These are phyloP conservation scores for Amphiprion clarkii DNA, from an alignment of 2,797 vertebrate genomes.

Conservation along the genomic window DNA sequence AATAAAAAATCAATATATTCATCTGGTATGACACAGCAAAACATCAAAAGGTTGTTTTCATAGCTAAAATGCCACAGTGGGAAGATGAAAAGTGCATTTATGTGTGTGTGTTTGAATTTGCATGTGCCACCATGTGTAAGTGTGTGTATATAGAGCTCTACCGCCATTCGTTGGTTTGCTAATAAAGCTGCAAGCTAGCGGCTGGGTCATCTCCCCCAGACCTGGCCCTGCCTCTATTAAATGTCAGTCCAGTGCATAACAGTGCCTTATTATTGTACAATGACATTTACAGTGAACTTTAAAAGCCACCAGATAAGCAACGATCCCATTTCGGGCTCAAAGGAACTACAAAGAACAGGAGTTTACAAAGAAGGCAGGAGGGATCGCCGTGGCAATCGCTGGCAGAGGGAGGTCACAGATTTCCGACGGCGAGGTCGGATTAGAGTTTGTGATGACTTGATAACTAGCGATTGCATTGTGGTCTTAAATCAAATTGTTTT, in stretches of 20 bases:
- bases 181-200: constrained; percentile 71
- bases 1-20: neutral
- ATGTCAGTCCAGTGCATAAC: constrained; percentile 84
- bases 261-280: constrained; percentile 84
- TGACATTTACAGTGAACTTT: constrained; percentile 90
- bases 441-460: constrained; percentile 32
- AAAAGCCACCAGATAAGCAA: constrained; percentile 86
- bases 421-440: constrained; percentile 43
- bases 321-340: constrained; percentile 75
- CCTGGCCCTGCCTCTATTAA: constrained; percentile 73
- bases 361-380: constrained; percentile 62
- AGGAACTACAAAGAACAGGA: constrained; percentile 75
- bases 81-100: constrained; percentile 14
- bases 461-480: constrained; percentile 14
- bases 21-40: neutral
- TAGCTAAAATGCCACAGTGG: constrained; percentile 43
- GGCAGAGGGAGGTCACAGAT: constrained; percentile 49
- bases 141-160: constrained; percentile 25
- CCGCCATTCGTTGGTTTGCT: constrained; percentile 44
- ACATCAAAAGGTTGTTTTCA: constrained; percentile 52
- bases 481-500: constrained; percentile 22
- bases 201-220: constrained; percentile 71
- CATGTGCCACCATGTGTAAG: neutral
- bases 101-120: neutral
- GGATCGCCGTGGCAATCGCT: constrained; percentile 46